Base-by-base conservation (phyloP, 23 tunicate species). In the Styela plicata region DNA sequence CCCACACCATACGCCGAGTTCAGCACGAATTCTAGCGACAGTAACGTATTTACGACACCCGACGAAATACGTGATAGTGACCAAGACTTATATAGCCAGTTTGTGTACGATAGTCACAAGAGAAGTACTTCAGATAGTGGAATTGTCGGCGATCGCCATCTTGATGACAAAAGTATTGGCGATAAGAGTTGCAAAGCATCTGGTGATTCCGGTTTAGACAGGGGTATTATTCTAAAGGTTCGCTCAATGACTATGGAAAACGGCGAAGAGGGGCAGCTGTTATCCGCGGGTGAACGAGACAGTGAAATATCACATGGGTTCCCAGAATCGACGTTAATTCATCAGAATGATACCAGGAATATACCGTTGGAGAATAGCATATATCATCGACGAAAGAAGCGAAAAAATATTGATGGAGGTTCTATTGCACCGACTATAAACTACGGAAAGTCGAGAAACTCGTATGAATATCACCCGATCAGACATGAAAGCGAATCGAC, bases 401-500 rank as follows among this genome's bases (percentile, higher is more conserved):
- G 31, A 67, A 27, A 29, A 67, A 67, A 67, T 67, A 67, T 67
- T 27, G 71, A 67, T 25, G 31, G 31, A 16, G 71, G 71, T 0
- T 27, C 30, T 29, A 29, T 27, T 29, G 2, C 71, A 0, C 31
- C 31, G 31, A 16, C 71, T 27, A 13, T 67, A 22, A 1, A 27
- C 22, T 29, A 25, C 1, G 71, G 71, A 25, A 67, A 67, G 22
- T n/a, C 52, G 21, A 44, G 66, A 25, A 44, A 52, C 17, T 21
- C 81, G 10, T 76, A 44, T 26, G 81, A 76, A 26, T 76, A 76
- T 57, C 66, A 22, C 10, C 81, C 81, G 21, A 76, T 76, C 16
- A 23, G 81, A 22, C 27, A 76, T 53, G 81, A 76, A 10, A 53
- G 66, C 2, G 81, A 53, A 76, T 76, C 81, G 65, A 76, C 81